phyloP scores from a whole-genome alignment of 1,140 invertebrate genomes.

The Teleopsis dalmanni region DNA sequence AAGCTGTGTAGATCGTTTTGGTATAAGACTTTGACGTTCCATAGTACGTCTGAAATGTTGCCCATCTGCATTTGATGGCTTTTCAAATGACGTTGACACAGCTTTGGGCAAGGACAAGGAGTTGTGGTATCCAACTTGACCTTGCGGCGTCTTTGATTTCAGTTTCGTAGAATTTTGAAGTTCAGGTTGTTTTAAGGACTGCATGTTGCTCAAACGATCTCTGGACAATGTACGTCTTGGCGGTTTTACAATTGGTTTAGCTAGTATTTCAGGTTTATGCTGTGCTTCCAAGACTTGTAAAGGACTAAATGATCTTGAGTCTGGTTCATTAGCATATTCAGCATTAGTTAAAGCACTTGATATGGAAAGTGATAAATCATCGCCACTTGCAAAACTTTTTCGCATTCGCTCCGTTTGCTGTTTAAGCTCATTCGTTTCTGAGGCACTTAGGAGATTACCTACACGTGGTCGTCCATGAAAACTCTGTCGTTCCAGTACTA shows the following conservation, averaged over 20 bases:
- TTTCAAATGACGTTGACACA: not conserved
- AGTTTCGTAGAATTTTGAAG: constrained; percentile 2
- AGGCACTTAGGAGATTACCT: constrained; percentile 10
- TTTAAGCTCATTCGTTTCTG: constrained; percentile 8
- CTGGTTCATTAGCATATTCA: constrained; percentile 5
- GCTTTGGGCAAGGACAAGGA: not conserved
- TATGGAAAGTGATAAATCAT: constrained; percentile 14
- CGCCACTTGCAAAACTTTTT: constrained; percentile 14
- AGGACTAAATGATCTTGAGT: not conserved
- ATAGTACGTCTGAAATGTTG: constrained; percentile 13
- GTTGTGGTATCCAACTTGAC: not conserved
- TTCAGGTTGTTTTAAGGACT: not conserved
- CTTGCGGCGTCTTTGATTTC: constrained; percentile 6
- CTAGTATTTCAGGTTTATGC: not conserved
- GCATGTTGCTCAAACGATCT: constrained; percentile 1
- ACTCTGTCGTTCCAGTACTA: constrained; percentile 28
- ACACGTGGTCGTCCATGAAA: constrained; percentile 14
- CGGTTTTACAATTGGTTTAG: constrained; percentile 4
- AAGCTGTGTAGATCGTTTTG: constrained; percentile 21
- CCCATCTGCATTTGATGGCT: not conserved
- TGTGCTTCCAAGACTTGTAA: too few relatives aligned
- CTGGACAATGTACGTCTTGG: constrained; percentile 6
- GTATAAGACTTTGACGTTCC: constrained; percentile 32
- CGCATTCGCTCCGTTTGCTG: constrained; percentile 13
- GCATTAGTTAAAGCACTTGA: constrained; percentile 19